Percentiles rank a stretch among this genome's conserved stretches.
Evolutionary conservation across 2,113 vertebrate species (phyloP).

Genomic region (Leucopsar rothschildi): DNA sequence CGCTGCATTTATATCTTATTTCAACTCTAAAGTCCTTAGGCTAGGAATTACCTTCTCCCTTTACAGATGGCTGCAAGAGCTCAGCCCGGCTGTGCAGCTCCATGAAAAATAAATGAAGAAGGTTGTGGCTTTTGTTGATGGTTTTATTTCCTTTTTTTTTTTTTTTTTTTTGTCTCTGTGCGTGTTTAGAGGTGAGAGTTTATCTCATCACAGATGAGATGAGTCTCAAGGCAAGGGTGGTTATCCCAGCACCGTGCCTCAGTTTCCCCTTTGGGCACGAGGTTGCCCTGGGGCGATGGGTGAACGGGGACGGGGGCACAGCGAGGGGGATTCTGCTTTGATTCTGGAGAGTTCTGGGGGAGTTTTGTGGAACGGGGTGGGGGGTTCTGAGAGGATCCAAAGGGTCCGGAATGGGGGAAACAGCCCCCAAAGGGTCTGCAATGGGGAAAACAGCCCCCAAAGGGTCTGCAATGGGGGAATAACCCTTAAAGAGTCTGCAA

Average conservation of each 20-base stretch:
- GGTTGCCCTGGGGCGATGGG: too few species aligned
- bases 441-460: too few species aligned
- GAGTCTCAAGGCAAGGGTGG: not conserved
- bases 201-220: too few species aligned
- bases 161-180: too few species aligned
- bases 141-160: not conserved
- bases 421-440: not conserved
- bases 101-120: conserved; percentile 11
- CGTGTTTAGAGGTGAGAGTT: too few species aligned
- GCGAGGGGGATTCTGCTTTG: not conserved
- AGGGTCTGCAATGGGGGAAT: not conserved
- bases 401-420: not conserved
- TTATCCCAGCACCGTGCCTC: not conserved
- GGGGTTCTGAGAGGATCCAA: not conserved
- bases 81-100: not conserved
- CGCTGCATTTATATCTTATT: not conserved
- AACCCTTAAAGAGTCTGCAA: too few species aligned
- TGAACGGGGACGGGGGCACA: not conserved
- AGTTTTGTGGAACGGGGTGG: not conserved
- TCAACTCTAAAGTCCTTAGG: conserved; percentile 20
- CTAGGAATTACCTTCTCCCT: conserved; percentile 16
- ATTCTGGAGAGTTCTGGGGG: fast-evolving
- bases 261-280: not conserved
- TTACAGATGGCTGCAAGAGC: conserved; percentile 23
- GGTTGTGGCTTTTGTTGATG: not conserved